Evolutionary conservation across 2,113 vertebrate species (phyloP), one percentile per base, ranked within the genome.

Genomic region (Tragelaphus buxtoni): DNA sequence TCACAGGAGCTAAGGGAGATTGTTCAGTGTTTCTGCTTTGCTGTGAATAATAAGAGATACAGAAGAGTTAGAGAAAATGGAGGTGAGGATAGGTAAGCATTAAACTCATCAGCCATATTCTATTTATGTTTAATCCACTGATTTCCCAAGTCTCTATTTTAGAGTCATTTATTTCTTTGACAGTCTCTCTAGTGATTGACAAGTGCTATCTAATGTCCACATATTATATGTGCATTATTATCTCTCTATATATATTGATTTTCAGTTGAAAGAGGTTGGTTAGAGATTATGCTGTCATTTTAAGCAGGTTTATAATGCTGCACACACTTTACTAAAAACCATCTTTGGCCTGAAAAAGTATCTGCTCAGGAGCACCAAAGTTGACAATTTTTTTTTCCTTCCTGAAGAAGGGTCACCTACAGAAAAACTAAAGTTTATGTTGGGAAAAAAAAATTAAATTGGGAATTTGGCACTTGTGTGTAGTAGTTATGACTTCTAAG

Each of bases 401-500:
- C 28, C n/a, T 24, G 5, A 94, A 17, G 12, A 89, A 87, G 30
- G 65, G 24, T 88, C 89, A 63, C 14, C 49, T 81, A 82, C 12
- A 45, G 7, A 24, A 90, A 84, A 88, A 94, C 95, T 94, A 98
- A 93, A 65, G 42, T 88, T 95, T 18, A 0, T 80, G 60, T 89
- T 89, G 35, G 10, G 88, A 82, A 5, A 32, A 77, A 74, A 51
- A 35, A 93, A 61, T 96, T 87, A 17, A 14, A 92, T 42, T 65
- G 87, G 39, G 77, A 98, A 97, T 60, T 58, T 88, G 72, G 63
- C 72, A 95, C 65, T 92, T 84, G 17, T 32, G 97, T 93, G 28
- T 98, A 55, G 94, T 28, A 60, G 72, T 97, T 22, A 95, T 76
- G 85, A 91, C 96, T 97, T 97, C 7, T 9, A 97, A 94, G 85